Evolutionary conservation across 1,140 invertebrate species (phyloP).

Genomic region (Pseudomyrmex concolor): DNA sequence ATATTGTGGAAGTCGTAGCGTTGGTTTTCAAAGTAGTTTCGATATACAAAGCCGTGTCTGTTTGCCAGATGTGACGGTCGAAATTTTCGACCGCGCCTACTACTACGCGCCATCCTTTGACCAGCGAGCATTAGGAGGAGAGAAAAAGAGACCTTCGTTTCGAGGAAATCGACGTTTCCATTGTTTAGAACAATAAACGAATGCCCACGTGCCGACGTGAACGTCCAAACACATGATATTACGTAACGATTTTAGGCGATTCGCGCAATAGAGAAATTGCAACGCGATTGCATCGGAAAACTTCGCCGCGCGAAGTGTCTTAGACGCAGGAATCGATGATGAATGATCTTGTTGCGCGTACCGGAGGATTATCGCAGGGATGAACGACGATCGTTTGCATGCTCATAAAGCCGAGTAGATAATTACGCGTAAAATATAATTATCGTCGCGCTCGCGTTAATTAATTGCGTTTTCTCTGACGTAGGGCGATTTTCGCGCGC

Average conservation of each 20-base stretch:
- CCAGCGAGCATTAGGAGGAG: neutral
- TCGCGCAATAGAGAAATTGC: no score
- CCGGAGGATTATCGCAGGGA: neutral
- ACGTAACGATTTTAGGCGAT: neutral
- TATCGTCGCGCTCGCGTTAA: conserved; percentile 26
- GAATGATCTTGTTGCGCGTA: neutral
- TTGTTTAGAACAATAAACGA: conserved; percentile 52
- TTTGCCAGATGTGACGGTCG: conserved; percentile 72
- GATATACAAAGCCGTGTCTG: conserved; percentile 65
- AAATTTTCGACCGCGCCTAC: conserved; percentile 53
- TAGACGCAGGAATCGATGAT: neutral
- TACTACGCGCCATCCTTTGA: neutral
- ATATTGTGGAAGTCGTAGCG: conserved; percentile 53
- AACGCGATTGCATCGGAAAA: neutral
- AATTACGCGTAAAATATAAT: conserved; percentile 26
- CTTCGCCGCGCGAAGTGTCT: no score
- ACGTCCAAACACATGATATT: neutral
- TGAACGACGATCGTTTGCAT: conserved; percentile 5
- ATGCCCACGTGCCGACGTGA: neutral
- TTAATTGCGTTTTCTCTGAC: conserved; percentile 34
- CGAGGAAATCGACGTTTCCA: conserved; percentile 51
- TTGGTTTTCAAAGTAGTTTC: no score
- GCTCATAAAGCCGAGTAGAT: neutral
- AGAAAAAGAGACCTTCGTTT: conserved; percentile 2
- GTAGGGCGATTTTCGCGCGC: neutral